These are phyloP conservation scores for Tenrec ecaudatus DNA, from an alignment of 2,113 vertebrate species.

Conservation along the genomic window DNA sequence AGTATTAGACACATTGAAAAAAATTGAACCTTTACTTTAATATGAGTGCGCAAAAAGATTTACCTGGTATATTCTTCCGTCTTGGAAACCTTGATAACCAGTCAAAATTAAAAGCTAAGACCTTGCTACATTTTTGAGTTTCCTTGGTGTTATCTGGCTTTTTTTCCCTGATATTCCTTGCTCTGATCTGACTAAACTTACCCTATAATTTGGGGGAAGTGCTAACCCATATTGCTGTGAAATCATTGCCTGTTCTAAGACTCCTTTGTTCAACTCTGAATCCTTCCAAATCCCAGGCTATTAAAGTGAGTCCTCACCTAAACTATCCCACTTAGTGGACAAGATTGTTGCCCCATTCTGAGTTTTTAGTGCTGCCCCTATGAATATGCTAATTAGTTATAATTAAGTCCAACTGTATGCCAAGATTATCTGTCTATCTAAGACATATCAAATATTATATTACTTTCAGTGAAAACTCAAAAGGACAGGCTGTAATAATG, in stretches of 20 bases:
- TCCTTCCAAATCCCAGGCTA: background rate
- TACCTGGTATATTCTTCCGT: background rate
- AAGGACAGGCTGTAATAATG: background rate
- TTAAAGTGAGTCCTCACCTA: background rate
- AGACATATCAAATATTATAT: background rate
- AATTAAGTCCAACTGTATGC: background rate
- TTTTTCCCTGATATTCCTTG: background rate
- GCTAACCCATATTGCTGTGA: background rate
- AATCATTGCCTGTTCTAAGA: background rate
- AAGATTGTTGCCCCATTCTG: background rate
- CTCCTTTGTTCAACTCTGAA: background rate
- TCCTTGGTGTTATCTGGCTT: background rate
- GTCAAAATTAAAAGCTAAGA: constrained; percentile 17
- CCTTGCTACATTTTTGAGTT: background rate
- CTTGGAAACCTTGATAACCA: background rate
- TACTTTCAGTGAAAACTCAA: constrained; percentile 19
- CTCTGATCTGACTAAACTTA: background rate
- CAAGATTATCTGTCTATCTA: background rate
- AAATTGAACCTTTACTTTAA: background rate
- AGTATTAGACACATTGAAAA: background rate
- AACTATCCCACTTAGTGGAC: background rate
- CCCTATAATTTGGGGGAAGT: background rate
- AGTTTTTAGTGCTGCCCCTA: background rate
- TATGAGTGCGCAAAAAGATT: background rate
- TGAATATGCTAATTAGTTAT: background rate